phyloP scores from a whole-genome alignment of 2,888 invertebrate genomes.

The Phengaris alcon region DNA sequence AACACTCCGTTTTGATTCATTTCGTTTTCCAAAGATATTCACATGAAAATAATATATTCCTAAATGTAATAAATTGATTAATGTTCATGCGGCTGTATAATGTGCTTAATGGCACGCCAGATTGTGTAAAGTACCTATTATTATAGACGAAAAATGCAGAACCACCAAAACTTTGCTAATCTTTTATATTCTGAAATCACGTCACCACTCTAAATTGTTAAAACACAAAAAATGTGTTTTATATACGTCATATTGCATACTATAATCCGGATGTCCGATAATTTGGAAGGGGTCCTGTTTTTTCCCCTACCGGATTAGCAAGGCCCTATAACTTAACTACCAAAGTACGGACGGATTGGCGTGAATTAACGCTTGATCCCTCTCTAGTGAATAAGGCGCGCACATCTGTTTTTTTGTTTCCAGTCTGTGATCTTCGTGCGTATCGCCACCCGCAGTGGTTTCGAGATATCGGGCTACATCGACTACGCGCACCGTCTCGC shows the following conservation, averaged over 20 bases:
- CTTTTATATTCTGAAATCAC: too few species aligned
- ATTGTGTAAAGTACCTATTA: neutral
- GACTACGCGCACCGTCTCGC: slow-evolving; percentile 87
- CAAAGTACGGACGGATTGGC: too few species aligned
- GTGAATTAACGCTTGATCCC: too few species aligned
- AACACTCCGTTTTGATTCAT: neutral
- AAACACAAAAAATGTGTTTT: too few species aligned
- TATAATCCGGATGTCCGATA: too few species aligned
- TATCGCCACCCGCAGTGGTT: slow-evolving; percentile 82
- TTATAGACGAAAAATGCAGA: neutral
- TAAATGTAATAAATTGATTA: neutral
- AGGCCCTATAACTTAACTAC: too few species aligned
- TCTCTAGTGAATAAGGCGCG: too few species aligned
- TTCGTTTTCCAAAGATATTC: neutral
- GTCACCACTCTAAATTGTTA: too few species aligned
- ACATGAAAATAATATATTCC: neutral
- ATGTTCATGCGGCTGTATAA: neutral
- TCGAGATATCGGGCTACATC: slow-evolving; percentile 91
- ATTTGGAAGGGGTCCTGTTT: too few species aligned
- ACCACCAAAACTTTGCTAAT: neutral
- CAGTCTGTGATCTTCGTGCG: slow-evolving; percentile 90
- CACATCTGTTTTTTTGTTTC: slow-evolving; percentile 25
- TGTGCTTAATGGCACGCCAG: neutral
- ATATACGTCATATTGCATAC: too few species aligned
- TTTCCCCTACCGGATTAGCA: too few species aligned